phyloP scores from a whole-genome alignment of 2,888 invertebrate species.

The Nemotelus pantherinus region DNA sequence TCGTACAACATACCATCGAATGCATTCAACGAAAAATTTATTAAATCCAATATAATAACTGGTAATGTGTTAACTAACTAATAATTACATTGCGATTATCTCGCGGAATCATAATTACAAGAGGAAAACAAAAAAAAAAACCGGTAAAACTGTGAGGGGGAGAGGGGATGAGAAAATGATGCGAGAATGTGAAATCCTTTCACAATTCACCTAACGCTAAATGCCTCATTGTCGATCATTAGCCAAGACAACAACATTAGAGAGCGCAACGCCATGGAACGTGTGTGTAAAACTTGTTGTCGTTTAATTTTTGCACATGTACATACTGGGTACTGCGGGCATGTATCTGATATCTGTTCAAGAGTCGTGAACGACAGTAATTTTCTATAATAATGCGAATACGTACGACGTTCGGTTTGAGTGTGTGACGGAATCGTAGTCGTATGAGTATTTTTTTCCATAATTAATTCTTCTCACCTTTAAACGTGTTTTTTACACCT shows the following conservation, averaged over 20 bases:
- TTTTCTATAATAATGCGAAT: neutral
- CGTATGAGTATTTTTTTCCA: conserved; percentile 17
- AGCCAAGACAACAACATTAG: conserved; percentile 7
- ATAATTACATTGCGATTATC: conserved; percentile 36
- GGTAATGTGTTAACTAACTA: conserved; percentile 39
- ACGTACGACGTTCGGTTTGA: too few species aligned
- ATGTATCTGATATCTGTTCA: neutral
- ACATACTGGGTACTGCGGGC: neutral
- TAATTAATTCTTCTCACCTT: conserved; percentile 42
- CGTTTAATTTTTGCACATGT: neutral
- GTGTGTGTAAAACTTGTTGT: conserved; percentile 8
- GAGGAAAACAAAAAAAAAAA: neutral
- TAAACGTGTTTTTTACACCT: conserved; percentile 29
- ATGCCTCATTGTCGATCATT: conserved; percentile 40
- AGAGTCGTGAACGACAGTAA: neutral
- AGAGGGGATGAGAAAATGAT: neutral
- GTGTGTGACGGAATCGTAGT: too few species aligned
- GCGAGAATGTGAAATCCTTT: conserved; percentile 18
- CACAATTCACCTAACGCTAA: conserved; percentile 37
- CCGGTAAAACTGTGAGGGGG: too few species aligned
- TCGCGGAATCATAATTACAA: conserved; percentile 13
- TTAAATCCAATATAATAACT: conserved; percentile 37
- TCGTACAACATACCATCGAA: neutral
- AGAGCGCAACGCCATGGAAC: neutral
- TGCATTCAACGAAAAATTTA: conserved; percentile 15